Evolutionary conservation across 2,113 vertebrate genomes (phyloP).

Genomic region (Phoxinus phoxinus): DNA sequence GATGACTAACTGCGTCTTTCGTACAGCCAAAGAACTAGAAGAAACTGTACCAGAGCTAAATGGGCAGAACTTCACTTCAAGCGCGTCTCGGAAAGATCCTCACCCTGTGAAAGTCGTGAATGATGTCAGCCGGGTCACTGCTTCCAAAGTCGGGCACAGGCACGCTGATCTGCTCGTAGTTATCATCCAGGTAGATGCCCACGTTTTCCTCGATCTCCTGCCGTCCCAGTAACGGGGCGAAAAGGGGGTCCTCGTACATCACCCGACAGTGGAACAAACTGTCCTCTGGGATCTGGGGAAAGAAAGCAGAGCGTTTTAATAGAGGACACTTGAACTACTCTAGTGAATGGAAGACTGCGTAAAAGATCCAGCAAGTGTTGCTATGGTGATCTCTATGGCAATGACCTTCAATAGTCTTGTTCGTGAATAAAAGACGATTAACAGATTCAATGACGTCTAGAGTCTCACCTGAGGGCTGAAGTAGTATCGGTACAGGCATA

Average conservation of each 20-base stretch:
- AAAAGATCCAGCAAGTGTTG: conserved; percentile 16
- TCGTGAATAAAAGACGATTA: not conserved
- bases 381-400: conserved; percentile 13
- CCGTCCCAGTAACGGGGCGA: conserved; percentile 78
- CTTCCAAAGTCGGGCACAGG: conserved; percentile 89
- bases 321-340: not conserved
- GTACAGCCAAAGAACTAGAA: conserved; percentile 22
- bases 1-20: conserved; percentile 28
- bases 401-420: not conserved
- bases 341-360: not conserved
- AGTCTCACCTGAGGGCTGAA: conserved; percentile 84
- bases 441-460: not conserved
- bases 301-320: conserved; percentile 23
- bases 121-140: conserved; percentile 90
- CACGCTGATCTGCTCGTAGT: conserved; percentile 91
- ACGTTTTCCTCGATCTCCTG: conserved; percentile 91
- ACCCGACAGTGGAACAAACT: conserved; percentile 90
- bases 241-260: conserved; percentile 86
- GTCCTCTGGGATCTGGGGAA: conserved; percentile 82
- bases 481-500: conserved; percentile 90
- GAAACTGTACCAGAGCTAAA: not conserved
- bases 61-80: not conserved
- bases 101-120: conserved; percentile 94
- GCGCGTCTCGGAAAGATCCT: not conserved
- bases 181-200: conserved; percentile 88